phyloP scores from a whole-genome alignment of 2,888 invertebrate genomes.

The Norana najaformis region DNA sequence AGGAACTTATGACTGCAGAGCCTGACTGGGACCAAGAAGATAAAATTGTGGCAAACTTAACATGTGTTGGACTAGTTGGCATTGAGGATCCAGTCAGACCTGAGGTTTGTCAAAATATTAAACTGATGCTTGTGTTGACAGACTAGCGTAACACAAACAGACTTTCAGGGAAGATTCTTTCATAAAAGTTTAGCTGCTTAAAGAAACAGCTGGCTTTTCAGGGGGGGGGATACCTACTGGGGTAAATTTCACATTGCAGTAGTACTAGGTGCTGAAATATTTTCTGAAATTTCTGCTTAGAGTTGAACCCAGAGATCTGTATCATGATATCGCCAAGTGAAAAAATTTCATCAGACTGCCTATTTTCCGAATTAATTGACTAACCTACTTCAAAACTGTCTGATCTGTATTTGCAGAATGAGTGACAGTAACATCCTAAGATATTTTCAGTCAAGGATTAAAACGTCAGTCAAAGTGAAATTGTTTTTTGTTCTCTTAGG shows the following conservation, averaged over 20 bases:
- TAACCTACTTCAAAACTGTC: background rate
- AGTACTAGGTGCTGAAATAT: background rate
- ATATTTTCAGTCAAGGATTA: background rate
- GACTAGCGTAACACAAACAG: background rate
- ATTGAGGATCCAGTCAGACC: slow-evolving; percentile 95
- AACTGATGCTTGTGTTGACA: background rate
- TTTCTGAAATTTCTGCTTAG: background rate
- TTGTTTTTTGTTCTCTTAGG: slow-evolving; percentile 65
- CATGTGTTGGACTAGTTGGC: slow-evolving; percentile 93
- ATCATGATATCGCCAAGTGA: background rate
- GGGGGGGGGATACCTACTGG: background rate
- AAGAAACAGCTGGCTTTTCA: too few species aligned
- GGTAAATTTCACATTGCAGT: background rate
- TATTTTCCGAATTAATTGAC: background rate
- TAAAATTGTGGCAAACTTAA: slow-evolving; percentile 86
- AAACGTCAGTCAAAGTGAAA: background rate
- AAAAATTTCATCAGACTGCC: background rate
- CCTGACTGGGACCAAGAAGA: slow-evolving; percentile 90
- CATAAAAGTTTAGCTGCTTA: background rate
- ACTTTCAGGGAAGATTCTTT: background rate
- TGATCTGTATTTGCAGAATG: background rate
- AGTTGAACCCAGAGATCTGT: background rate
- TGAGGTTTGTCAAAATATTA: slow-evolving; percentile 35
- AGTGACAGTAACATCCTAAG: background rate
- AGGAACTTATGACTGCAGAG: slow-evolving; percentile 66